Evolutionary conservation across 2,888 invertebrate genomes (phyloP), one percentile per base, ranked within the genome.

Genomic region (Drosophila tanythrix): DNA sequence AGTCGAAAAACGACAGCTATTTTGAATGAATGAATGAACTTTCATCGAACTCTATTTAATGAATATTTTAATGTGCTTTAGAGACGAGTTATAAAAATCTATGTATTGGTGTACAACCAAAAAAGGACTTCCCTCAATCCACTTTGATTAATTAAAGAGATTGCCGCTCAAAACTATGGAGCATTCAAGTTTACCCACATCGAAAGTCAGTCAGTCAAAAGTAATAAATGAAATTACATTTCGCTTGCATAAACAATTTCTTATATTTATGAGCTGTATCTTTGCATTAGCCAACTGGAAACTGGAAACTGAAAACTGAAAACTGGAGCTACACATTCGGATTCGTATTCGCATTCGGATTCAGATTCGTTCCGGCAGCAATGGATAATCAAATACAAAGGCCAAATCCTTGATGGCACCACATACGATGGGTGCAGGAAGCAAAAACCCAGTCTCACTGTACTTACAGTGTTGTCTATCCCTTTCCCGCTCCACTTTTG

Each of bases 221-320:
- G 79, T 64, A 79, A 79, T 67, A 63, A 79, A 79, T 64, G 68
- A 64, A 79, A 79, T 78, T 77, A 74, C 77, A 65, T 80, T 79
- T 66, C 79, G 74, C 81, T 77, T 79, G 77, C 81, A 77, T 79
- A 80, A 74, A 58, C 79, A 79, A 80, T 79, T 79, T 71, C 55
- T 70, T 76, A 72, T 72, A 72, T 51, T 68, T 67, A 68, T 67
- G 68, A 57, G 57, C 29, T 59, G 48, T 59, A 71, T 79, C 63
- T 72, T 70, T 56, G 67, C 70, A 79, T 79, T 79, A 80, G 61
- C 74, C 77, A 74, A 74, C 65, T 74, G 74, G 79, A 76, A 79
- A 79, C 69, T 46, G 46, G 21, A 15, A 77, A 74, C 65, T 77
- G 77, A 74, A 80, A 79, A 80, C 70, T 52, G 36, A 74, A 80